Evolutionary conservation across 1,140 invertebrate species (phyloP).

Genomic region (Tachypleus tridentatus): DNA sequence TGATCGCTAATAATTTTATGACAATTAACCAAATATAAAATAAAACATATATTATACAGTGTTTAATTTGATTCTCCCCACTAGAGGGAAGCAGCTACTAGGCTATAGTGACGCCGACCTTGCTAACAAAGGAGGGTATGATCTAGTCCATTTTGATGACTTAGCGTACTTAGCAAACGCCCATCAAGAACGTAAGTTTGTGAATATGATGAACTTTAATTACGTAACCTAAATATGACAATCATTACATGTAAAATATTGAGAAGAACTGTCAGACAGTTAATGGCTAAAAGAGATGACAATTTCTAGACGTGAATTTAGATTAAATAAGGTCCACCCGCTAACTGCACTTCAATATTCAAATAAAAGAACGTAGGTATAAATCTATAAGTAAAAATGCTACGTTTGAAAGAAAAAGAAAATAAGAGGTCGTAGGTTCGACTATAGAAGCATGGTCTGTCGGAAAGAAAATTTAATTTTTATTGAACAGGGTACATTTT

Average conservation of each 20-base stretch:
- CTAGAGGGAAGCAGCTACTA: constrained; percentile 84
- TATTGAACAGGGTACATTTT: no score
- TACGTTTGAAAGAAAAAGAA: no score
- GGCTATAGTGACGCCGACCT: constrained; percentile 86
- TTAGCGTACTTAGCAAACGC: constrained; percentile 90
- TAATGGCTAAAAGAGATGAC: not conserved
- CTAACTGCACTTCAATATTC: no score
- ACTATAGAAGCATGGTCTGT: no score
- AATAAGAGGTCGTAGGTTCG: no score
- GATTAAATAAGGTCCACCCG: no score
- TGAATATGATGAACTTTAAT: not conserved
- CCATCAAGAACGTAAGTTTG: constrained; percentile 88
- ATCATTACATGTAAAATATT: constrained; percentile 14
- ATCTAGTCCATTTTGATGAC: constrained; percentile 93
- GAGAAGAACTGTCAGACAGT: constrained; percentile 8
- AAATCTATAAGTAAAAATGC: no score
- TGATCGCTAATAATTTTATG: no score
- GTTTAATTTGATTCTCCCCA: constrained; percentile 26
- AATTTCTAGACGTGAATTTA: constrained; percentile 8
- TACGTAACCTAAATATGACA: not conserved
- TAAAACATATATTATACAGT: no score
- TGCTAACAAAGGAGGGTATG: constrained; percentile 84
- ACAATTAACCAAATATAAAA: no score
- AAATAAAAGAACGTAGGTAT: no score
- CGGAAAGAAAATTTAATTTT: no score